These are phyloP conservation scores for Toxotes jaculatrix DNA, from an alignment of 2,113 vertebrate species.

Conservation along the genomic window DNA sequence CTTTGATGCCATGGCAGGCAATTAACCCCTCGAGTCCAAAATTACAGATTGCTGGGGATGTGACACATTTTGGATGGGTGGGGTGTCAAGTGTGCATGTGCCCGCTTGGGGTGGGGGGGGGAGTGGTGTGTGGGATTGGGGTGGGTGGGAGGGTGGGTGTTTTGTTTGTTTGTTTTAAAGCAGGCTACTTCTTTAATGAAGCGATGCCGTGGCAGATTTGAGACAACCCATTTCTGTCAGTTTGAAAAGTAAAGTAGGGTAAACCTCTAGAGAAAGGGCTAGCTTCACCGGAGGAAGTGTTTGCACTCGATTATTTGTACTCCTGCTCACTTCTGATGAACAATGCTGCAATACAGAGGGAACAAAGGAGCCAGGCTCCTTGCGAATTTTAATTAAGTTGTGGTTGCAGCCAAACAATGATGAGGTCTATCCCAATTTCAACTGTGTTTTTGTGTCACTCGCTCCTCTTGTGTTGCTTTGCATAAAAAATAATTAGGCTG, in stretches of 20 bases:
- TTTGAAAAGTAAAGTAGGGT: constrained; percentile 85
- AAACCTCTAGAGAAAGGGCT: constrained; percentile 82
- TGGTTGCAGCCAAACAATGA: constrained; percentile 80
- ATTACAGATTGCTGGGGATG: constrained; percentile 83
- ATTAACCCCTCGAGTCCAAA: constrained; percentile 84
- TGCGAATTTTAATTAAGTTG: constrained; percentile 82
- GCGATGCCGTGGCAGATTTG: constrained; percentile 78
- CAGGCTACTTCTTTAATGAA: constrained; percentile 83
- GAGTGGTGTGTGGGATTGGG: constrained; percentile 17
- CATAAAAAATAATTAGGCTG: constrained; percentile 79
- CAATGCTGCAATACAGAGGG: constrained; percentile 76
- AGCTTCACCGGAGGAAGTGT: constrained; percentile 80
- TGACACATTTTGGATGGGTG: constrained; percentile 80
- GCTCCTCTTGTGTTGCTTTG: constrained; percentile 68
- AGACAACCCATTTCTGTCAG: constrained; percentile 88
- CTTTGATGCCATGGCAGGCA: constrained; percentile 88
- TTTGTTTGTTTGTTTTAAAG: constrained; percentile 84
- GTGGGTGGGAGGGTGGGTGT: constrained; percentile 48
- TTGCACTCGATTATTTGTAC: constrained; percentile 81
- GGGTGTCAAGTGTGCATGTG: constrained; percentile 67
- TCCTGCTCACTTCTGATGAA: constrained; percentile 81
- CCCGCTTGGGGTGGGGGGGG: constrained; percentile 29
- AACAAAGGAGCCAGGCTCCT: constrained; percentile 81
- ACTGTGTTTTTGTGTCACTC: constrained; percentile 76
- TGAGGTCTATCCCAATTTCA: constrained; percentile 79